Base-by-base conservation (phyloP, 2,888 invertebrate species). In the Calliopum simillimum region DNA sequence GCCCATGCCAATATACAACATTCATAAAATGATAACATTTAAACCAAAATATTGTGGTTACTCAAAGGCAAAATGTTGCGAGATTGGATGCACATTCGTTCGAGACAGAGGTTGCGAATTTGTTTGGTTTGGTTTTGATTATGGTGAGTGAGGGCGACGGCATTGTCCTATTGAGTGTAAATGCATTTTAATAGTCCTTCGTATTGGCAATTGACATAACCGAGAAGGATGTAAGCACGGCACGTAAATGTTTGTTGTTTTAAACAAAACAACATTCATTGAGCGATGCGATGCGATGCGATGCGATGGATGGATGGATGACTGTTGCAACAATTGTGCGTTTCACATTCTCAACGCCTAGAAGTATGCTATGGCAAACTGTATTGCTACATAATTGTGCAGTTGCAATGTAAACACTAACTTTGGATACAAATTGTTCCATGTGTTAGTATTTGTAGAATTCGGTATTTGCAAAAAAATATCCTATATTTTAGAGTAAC, bases 221-320 rank as follows among this genome's bases (percentile, higher is more conserved):
- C 51, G 25, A 51, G 43, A 33, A 8, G n/a, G n/a, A n/a, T n/a
- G n/a, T n/a, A n/a, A n/a, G n/a, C n/a, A 14, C 25, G 14, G n/a
- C 16, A 4, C 63, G 21, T 41, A 43, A 62, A 62, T 47, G 66
- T 71, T 74, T 76, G 76, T 76, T 79, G 74, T 77, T 76, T 76
- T 76, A 74, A 71, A 71, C 76, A 74, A 19, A 6, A 14, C 16
- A 51, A 41, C 33, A 33, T 33, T 33, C n/a, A n/a, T n/a, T n/a
- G n/a, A n/a, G n/a, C n/a, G n/a, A n/a, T n/a, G n/a, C n/a, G n/a
- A n/a, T n/a, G n/a, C n/a, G n/a, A n/a, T n/a, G n/a, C n/a, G n/a
- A n/a, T n/a, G n/a, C n/a, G n/a, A n/a, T n/a, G n/a, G n/a, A n/a
- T n/a, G n/a, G 33, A 33, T 8, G 8, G 8, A 8, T 8, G 33